These are phyloP conservation scores for Falco peregrinus DNA, from an alignment of 2,797 vertebrate genomes.

Conservation along the genomic window DNA sequence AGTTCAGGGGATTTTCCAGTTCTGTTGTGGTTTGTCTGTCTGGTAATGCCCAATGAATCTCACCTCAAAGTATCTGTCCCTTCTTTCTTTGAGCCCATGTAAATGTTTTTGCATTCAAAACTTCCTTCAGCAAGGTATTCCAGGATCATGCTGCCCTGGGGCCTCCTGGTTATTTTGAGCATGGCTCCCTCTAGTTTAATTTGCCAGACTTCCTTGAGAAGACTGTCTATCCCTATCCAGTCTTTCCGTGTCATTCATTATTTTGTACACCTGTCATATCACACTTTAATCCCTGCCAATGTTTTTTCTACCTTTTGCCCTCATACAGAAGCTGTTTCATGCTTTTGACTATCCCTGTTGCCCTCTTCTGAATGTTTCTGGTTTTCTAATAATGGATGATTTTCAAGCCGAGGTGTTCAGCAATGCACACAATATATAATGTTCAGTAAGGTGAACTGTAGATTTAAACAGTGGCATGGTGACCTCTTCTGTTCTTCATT, in stretches of 20 bases:
- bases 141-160: background rate
- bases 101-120: background rate
- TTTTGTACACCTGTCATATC: background rate
- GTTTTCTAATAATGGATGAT: background rate
- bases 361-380: background rate
- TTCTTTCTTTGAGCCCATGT: background rate
- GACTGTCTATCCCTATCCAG: background rate
- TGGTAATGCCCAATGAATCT: background rate
- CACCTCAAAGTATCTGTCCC: background rate
- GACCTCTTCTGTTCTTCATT: background rate
- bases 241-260: background rate
- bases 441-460: background rate
- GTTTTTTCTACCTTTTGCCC: background rate
- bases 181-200: background rate
- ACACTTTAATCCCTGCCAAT: background rate
- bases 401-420: background rate
- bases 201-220: background rate
- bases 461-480: background rate
- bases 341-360: background rate
- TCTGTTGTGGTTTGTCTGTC: background rate
- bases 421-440: background rate
- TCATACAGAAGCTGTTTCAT: background rate
- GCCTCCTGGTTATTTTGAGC: background rate
- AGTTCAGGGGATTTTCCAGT: background rate
- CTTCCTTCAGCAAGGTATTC: background rate